Base-by-base conservation (phyloP, 1,140 invertebrate genomes). In the Lasioglossum albipes region DNA sequence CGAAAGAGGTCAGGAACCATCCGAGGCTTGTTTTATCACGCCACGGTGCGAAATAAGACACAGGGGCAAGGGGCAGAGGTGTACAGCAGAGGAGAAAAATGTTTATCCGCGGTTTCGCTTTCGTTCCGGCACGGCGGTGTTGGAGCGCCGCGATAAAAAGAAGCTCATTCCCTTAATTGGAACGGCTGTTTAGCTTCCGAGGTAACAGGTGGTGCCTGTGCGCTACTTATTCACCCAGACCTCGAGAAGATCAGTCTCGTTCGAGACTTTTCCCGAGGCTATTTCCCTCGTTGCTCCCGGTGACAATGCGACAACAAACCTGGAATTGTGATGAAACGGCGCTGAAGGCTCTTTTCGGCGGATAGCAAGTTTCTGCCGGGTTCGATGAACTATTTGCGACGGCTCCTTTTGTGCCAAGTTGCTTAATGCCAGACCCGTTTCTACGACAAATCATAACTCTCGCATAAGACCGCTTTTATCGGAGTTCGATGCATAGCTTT, bases 161-260 rank as follows among this genome's bases (percentile, higher is more conserved):
- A 76, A 82, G 77, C 84, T 86, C 81, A 65, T 85, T 85, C 85
- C 85, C 85, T 78, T 88, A 88, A 88, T 88, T 88, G 81, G 83
- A 88, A 74, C 79, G 76, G 75, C 78, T 72, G 84, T 84, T 86
- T 88, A 74, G 75, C 87, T 75, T 82, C 41, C 70, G 73, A 85
- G 67, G 84, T 87, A 88, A 88, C 87, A 88, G 87, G 87, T 88
- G 87, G 86, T 85, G 72, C 62, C 59, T 76, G 71, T 81, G 61
- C 83, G 62, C 52, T 75, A 87, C 75, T 86, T 86, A 84, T 74
- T 83, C 86, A 62, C 68, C 64, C 70, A 36, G 59, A 18, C 20
- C 61, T 36, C 61, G 18, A 45, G 31, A 61, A 83, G 83, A 86
- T 83, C 64, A 22, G n/a, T 69, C 36, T 36, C 74, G 59, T 16